phyloP scores from a whole-genome alignment of 2,797 vertebrate genomes.

The Apodemus agrarius region DNA sequence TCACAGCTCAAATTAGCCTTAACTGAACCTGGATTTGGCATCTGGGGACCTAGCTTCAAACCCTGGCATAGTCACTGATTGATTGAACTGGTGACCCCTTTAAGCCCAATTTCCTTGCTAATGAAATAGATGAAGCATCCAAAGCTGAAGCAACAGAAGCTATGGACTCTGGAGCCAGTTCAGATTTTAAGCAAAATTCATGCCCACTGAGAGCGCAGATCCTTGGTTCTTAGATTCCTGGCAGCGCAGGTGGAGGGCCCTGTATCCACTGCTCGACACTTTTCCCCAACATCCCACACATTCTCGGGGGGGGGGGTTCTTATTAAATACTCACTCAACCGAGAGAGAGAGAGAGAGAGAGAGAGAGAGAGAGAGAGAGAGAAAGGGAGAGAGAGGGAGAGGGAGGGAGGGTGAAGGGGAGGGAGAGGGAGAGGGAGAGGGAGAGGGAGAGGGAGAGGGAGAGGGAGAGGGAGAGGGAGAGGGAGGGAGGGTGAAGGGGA shows the following conservation, averaged over 20 bases:
- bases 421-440: too few species aligned
- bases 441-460: too few species aligned
- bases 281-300: background rate
- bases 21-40: background rate
- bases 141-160: background rate
- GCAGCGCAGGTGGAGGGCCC: background rate
- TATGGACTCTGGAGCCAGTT: background rate
- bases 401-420: too few species aligned
- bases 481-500: too few species aligned
- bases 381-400: too few species aligned
- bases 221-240: background rate
- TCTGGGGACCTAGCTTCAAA: conserved; percentile 8
- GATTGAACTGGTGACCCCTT: background rate
- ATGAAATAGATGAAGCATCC: background rate
- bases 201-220: background rate
- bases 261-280: background rate
- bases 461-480: too few species aligned
- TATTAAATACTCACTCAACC: too few species aligned
- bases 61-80: background rate
- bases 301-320: background rate
- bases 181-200: background rate
- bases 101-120: background rate
- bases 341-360: too few species aligned
- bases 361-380: too few species aligned
- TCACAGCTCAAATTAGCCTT: background rate